A percentile compares a stretch with the other conserved stretches of the same genome.
These are phyloP conservation scores for Meteorus cinctellus DNA, from an alignment of 2,888 invertebrate genomes.

Conservation along the genomic window DNA sequence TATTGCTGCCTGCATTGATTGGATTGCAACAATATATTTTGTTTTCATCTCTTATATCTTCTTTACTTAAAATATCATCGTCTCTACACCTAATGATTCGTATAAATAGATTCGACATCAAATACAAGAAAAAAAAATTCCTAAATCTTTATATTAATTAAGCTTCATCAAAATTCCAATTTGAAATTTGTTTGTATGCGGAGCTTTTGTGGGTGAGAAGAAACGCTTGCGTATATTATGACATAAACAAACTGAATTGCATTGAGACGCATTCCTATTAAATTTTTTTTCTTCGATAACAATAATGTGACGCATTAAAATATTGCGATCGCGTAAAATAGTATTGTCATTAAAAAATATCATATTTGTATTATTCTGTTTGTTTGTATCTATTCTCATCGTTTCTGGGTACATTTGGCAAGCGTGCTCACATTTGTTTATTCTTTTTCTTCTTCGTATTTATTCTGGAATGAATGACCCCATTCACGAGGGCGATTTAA, in stretches of 20 bases:
- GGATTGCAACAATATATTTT: constrained; percentile 43
- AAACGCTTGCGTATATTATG: constrained; percentile 30
- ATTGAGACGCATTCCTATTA: neutral
- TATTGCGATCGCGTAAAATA: constrained; percentile 43
- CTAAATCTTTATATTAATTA: constrained; percentile 22
- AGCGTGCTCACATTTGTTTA: constrained; percentile 54
- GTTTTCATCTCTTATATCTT: constrained; percentile 21
- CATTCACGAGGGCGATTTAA: constrained; percentile 48
- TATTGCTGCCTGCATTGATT: constrained; percentile 61
- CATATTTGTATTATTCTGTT: constrained; percentile 43
- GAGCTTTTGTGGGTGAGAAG: neutral
- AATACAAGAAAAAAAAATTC: constrained; percentile 49
- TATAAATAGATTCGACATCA: constrained; percentile 59
- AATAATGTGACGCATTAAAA: constrained; percentile 34
- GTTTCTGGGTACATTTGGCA: constrained; percentile 61
- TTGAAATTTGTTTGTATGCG: neutral
- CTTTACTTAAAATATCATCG: constrained; percentile 47
- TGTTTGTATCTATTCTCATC: constrained; percentile 22
- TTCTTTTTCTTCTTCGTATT: constrained; percentile 13
- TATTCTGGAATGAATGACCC: constrained; percentile 51
- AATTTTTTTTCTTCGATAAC: constrained; percentile 3
- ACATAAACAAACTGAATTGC: neutral
- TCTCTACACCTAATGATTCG: constrained; percentile 49
- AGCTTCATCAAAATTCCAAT: neutral
- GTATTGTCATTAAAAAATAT: constrained; percentile 67